Base-by-base conservation (phyloP, 1,140 invertebrate species). In the Nasonia vitripennis region DNA sequence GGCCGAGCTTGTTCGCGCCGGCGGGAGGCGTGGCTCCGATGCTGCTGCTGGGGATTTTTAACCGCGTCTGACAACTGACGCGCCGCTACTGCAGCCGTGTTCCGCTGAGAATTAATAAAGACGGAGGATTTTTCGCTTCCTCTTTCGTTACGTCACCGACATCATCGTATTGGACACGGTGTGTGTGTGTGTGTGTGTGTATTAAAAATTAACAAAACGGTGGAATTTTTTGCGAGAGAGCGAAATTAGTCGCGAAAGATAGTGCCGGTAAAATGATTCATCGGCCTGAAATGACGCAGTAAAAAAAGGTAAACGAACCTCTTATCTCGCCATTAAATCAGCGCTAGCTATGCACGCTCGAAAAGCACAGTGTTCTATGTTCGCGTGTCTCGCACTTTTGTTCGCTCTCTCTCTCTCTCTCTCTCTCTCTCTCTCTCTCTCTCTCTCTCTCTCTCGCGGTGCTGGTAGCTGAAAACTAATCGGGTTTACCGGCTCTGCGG, bases 301-400 rank as follows among this genome's bases (percentile, higher is more conserved):
- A 81, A 81, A 86, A 37, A 85, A 86, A 86, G 79, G 79, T 86
- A 86, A 82, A 86, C 73, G 84, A 86, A 74, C 31, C 68, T 34
- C 78, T 81, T 85, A 85, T 81, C 84, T 62, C 20, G 73, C 55
- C 84, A 71, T 85, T 85, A 85, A 85, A 85, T 85, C 84, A 68
- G 31, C 27, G 51, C 27, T 7, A 9, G 7, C 41, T 78, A 78
- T 78, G 83, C 20, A 81, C 7, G 37, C 37, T 2, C 23, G 31
- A 70, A 51, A 34, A 34, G n/a, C 67, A 67, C 77, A 71, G 17
- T 75, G 34, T 4, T 37, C 34, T 37, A 37, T 37, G 78, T 20
- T 80, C 23, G 78, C 84, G 71, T 81, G 84, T 75, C 48, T 74
- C 70, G 70, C 70, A 79, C 77, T 71, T 79, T 84, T 73, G 41